phyloP scores from a whole-genome alignment of 2,113 vertebrate species.

The Engystomops pustulosus region DNA sequence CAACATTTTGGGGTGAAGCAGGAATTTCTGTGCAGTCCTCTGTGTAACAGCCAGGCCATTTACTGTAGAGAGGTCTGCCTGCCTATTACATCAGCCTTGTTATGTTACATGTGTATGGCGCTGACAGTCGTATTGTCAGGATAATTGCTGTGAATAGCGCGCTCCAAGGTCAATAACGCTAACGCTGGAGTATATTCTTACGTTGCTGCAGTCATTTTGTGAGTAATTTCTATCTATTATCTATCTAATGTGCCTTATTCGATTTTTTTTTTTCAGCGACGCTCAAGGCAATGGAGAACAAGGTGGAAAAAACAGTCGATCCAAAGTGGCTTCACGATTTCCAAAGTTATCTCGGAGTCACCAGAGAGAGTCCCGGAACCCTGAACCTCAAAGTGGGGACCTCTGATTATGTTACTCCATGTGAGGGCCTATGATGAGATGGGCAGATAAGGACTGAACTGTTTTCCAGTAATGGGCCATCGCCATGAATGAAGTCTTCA shows the following conservation, averaged over 20 bases:
- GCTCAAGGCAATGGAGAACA: slow-evolving; percentile 78
- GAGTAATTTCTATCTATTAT: not conserved
- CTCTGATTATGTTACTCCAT: slow-evolving; percentile 74
- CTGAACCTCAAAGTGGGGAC: slow-evolving; percentile 95
- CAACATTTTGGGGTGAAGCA: no score
- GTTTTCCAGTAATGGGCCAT: slow-evolving; percentile 56
- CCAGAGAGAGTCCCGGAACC: slow-evolving; percentile 80
- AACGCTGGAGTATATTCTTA: not conserved
- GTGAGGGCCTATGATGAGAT: slow-evolving; percentile 44
- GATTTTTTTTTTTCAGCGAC: slow-evolving; percentile 83
- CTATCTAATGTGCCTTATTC: slow-evolving; percentile 47
- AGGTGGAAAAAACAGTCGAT: slow-evolving; percentile 76
- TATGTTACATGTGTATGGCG: not conserved
- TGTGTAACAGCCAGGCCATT: no score
- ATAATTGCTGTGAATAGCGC: slow-evolving; percentile 1
- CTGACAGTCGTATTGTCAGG: slow-evolving; percentile 5
- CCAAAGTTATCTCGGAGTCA: slow-evolving; percentile 84
- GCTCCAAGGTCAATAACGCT: not conserved
- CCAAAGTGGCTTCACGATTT: slow-evolving; percentile 83
- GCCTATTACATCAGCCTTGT: not conserved
- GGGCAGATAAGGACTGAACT: slow-evolving; percentile 60
- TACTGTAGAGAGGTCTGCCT: not conserved
- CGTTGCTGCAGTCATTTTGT: not conserved
- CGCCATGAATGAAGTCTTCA: not conserved
- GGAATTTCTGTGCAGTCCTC: no score